These are phyloP conservation scores for Acleris holmiana DNA, from an alignment of 2,888 invertebrate species.

Conservation along the genomic window DNA sequence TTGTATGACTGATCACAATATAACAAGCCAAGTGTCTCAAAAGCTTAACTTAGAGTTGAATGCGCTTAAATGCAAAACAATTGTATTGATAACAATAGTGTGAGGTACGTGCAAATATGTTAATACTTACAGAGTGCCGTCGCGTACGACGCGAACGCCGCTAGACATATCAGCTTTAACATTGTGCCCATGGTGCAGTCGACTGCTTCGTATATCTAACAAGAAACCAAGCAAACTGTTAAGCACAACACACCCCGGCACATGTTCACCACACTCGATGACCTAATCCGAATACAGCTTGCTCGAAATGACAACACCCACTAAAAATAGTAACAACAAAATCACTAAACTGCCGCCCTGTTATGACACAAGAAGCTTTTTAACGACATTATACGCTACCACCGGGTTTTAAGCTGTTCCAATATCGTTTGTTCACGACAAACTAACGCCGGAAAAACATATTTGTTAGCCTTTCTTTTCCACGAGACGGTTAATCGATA, in stretches of 20 bases:
- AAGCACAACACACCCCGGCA: conserved; percentile 71
- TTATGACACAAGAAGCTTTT: conserved; percentile 61
- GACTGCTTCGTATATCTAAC: conserved; percentile 71
- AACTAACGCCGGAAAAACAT: conserved; percentile 59
- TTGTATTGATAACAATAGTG: conserved; percentile 19
- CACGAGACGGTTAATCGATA: conserved; percentile 73
- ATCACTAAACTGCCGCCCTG: conserved; percentile 59
- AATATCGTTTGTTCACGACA: conserved; percentile 54
- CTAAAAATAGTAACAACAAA: conserved; percentile 85
- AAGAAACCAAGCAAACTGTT: conserved; percentile 74
- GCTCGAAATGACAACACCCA: conserved; percentile 84
- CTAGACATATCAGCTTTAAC: conserved; percentile 66
- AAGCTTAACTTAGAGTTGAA: not conserved
- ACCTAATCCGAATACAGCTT: conserved; percentile 80
- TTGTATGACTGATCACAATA: not conserved
- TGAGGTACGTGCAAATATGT: conserved; percentile 43
- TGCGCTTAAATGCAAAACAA: conserved; percentile 21
- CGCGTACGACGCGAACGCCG: conserved; percentile 68
- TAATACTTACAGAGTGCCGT: conserved; percentile 74
- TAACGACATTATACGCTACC: conserved; percentile 44
- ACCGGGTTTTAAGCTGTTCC: conserved; percentile 48
- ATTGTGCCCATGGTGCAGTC: conserved; percentile 72
- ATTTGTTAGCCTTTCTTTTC: conserved; percentile 61
- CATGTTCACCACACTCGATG: conserved; percentile 79
- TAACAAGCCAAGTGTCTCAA: not conserved